Conservation (phyloP, 2,113 vertebrate species). For the Mobula birostris region DNA sequence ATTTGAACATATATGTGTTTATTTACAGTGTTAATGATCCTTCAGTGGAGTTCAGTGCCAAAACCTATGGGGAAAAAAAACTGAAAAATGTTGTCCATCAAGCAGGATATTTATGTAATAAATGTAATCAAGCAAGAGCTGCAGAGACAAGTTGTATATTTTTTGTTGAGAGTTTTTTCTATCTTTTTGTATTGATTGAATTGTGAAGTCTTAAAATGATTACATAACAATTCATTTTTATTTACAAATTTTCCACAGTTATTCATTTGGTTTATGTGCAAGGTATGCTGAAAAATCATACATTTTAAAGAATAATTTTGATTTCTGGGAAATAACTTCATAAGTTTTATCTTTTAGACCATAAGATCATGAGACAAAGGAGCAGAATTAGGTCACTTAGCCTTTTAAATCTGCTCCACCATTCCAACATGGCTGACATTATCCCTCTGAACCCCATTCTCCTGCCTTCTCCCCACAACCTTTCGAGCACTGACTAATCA, state of each 20-base stretch:
- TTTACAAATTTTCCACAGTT: background rate
- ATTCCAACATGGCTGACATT: too few species aligned
- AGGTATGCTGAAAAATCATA: background rate
- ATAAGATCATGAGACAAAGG: too few species aligned
- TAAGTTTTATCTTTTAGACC: background rate
- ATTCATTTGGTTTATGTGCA: background rate
- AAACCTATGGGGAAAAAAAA: background rate
- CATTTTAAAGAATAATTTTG: background rate
- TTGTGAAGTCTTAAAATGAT: background rate
- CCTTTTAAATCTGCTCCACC: too few species aligned
- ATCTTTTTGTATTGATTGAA: background rate
- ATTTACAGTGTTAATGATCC: background rate
- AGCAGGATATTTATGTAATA: too few species aligned
- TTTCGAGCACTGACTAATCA: too few species aligned
- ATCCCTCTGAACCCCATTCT: too few species aligned
- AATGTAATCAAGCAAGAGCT: background rate
- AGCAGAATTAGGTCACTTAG: too few species aligned
- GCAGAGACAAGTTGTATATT: background rate
- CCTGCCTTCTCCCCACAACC: too few species aligned
- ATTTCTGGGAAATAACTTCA: background rate
- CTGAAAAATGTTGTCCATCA: background rate
- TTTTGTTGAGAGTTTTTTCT: background rate
- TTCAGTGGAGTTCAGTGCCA: background rate
- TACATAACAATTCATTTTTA: background rate
- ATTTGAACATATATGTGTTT: conserved; percentile 14